Base-by-base conservation (phyloP, 35 echinoderm and acorn worm species). In the Acanthaster planci region DNA sequence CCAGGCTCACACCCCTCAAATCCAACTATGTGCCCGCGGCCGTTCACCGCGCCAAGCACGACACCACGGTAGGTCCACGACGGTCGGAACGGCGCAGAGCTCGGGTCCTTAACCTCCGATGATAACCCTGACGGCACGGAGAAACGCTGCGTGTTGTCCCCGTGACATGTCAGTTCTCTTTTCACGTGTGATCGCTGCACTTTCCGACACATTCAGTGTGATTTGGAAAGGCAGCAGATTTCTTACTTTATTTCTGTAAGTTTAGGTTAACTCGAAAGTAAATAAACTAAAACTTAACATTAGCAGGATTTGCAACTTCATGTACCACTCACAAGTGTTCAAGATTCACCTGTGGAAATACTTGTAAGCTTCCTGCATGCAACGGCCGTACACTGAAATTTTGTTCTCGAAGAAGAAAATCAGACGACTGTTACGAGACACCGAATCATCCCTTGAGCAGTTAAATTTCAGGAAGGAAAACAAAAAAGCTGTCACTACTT, bases 81-180 rank as follows among this genome's bases (percentile, higher is more conserved):
- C 21, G 23, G 64, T 72, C 29, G 30, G 64, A 72, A 72, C 64
- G 64, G 26, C 64, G 64, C 64, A 29, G 64, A 5, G 64, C 64
- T 0, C 26, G 29, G 64, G 64, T 30, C 22, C 15, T 72, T 72
- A 72, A 72, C 64, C 64, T 72, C 64, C 64, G 64, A 72, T 72
- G 64, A 72, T 72, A 19, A 26, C 29, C 64, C 22, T 72, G 30
- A 26, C 64, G 34, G 23, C 64, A 72, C 64, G 64, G 64, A 72
- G 26, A 34, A 72, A 72, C 64, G 64, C 64, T 72, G 64, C 64
- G 64, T 72, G 64, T 72, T 23, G 15, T 34, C 29, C 26, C 34
- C 34, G 1, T 72, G 26, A 34, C 64, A 27, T 34, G 64, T 72
- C 34, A 23, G n/a, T n/a, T n/a, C 14, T 19, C 26, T 23, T 19